Conservation (phyloP, 2,888 invertebrate genomes). For the Eugnorisma glareosa region DNA sequence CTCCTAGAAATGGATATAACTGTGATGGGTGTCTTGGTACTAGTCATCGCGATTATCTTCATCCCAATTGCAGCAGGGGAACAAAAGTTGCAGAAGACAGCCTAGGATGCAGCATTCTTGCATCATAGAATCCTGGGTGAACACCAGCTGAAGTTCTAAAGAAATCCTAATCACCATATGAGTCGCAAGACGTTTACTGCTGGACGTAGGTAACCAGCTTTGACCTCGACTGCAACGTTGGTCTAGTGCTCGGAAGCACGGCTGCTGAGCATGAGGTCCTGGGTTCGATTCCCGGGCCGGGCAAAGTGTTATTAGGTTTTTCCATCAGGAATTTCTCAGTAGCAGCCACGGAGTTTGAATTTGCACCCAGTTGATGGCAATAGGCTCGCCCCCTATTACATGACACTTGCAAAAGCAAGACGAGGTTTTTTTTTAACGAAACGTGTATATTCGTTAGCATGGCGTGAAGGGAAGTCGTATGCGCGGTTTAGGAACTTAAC, state of each 20-base stretch:
- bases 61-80: background rate
- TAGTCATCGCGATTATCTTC: background rate
- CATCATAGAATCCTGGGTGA: background rate
- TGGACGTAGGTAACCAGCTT: background rate
- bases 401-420: too few relatives aligned
- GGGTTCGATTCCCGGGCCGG: too few relatives aligned
- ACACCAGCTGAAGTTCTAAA: background rate
- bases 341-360: too few relatives aligned
- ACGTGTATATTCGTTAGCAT: background rate
- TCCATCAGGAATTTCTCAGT: too few relatives aligned
- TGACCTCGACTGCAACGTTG: too few relatives aligned
- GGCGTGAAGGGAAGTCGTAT: background rate
- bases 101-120: background rate
- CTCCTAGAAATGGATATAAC: background rate
- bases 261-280: too few relatives aligned
- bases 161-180: background rate
- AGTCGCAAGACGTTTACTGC: background rate
- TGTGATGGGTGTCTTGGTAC: background rate
- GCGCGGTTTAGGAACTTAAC: background rate
- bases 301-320: too few relatives aligned
- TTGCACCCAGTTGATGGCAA: too few relatives aligned
- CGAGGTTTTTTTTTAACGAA: too few relatives aligned
- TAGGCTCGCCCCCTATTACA: too few relatives aligned
- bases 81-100: background rate
- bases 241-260: too few relatives aligned